Evolutionary conservation across 2,797 vertebrate genomes (phyloP).

Genomic region (Microctenopoma stevenorrisi): DNA sequence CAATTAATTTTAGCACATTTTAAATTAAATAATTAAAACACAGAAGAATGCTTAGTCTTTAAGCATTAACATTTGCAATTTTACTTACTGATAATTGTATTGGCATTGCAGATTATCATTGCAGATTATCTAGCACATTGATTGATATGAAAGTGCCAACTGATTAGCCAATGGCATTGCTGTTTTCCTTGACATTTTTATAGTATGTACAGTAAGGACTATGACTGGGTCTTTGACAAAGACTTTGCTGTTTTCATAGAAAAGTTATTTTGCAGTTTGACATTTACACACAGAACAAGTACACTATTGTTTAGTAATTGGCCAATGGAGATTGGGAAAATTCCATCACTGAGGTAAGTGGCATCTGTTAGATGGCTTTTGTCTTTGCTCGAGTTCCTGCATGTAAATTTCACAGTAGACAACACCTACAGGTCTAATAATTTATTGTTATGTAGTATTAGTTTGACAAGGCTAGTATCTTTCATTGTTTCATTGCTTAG

Average conservation of each 20-base stretch:
- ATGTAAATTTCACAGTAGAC: not conserved
- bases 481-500: constrained; percentile 14
- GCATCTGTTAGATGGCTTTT: constrained; percentile 27
- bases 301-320: constrained; percentile 55
- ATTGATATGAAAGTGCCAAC: not conserved
- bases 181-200: constrained; percentile 10
- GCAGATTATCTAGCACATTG: not conserved
- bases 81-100: not conserved
- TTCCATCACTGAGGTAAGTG: constrained; percentile 29
- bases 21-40: not conserved
- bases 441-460: not conserved
- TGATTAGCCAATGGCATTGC: not conserved
- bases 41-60: not conserved
- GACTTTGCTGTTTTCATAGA: constrained; percentile 58
- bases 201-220: constrained; percentile 12
- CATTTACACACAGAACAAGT: constrained; percentile 57
- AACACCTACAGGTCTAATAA: not conserved
- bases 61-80: not conserved
- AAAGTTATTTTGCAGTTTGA: constrained; percentile 49
- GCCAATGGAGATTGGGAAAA: constrained; percentile 12
- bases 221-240: constrained; percentile 62
- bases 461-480: not conserved
- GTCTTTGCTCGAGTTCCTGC: not conserved
- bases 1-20: constrained; percentile 26
- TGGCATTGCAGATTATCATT: not conserved